Base-by-base conservation (phyloP, 2,888 invertebrate species). In the Steromphala cineraria region DNA sequence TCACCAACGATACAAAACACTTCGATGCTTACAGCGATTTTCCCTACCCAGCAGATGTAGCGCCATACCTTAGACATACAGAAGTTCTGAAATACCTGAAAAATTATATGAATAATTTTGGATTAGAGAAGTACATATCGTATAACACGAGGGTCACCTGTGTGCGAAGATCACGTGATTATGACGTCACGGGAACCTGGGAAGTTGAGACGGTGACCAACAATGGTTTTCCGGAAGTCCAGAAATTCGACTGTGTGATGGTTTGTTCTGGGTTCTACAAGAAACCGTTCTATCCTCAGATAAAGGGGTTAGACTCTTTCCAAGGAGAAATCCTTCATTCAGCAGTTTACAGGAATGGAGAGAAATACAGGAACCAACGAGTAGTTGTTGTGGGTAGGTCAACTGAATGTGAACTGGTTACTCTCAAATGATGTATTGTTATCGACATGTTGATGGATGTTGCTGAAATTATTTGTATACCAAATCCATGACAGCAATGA, bases 181-280 rank as follows among this genome's bases (percentile, higher is more conserved):
- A 75, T 52, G 75, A 75, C 8, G 15, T 52, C 13, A 52, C 46
- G 21, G 75, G 75, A 19, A 75, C 40, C n/a, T 75, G 75, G 75
- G 52, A 21, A 15, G 75, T 75, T 19, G 46, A 52, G 53, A 52
- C 75, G 19, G 75, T 52, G 52, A 52, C 19, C 24, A n/a, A 19
- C 21, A 52, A 75, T 52, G 52, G 75, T 8, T 28, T 13, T 28
- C 24, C 19, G 10, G 24, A 40, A 15, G 10, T 10, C 2, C 28
- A n/a, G 2, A 21, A 13, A 13, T 46, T 52, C 24, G 75, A 75
- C 24, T 46, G n/a, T 13, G 53, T 75, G 5, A 52, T 75, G 52
- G 52, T 75, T 4, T 75, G 75, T 75, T 75, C 75, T 21, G 75
- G 75, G 4, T 75, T 75, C 52, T 75, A 21, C 52, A 75, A 75